phyloP scores from a whole-genome alignment of 2,797 vertebrate genomes.

The Steatocranus sp. region DNA sequence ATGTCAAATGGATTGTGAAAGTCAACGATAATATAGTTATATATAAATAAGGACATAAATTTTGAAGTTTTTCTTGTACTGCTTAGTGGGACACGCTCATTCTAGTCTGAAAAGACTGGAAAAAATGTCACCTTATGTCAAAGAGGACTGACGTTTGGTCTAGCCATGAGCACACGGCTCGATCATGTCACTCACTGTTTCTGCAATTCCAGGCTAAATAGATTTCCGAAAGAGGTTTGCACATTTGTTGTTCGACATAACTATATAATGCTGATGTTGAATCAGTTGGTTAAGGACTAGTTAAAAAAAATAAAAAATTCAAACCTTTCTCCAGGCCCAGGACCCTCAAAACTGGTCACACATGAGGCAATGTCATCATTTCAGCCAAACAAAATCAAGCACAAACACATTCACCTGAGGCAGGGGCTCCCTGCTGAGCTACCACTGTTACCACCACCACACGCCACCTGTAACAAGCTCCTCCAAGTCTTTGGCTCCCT shows the following conservation, averaged over 20 bases:
- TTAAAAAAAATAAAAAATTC: neutral
- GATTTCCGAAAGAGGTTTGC: accelerated
- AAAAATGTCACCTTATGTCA: neutral
- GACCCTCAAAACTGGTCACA: neutral
- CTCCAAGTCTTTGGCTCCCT: neutral
- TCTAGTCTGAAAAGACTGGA: neutral
- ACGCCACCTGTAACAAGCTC: slow-evolving; percentile 8
- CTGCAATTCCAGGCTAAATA: neutral
- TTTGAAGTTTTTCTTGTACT: neutral
- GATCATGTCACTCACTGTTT: neutral
- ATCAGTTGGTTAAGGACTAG: neutral
- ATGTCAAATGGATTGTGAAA: neutral
- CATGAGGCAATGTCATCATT: slow-evolving; percentile 2
- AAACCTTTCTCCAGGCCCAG: neutral
- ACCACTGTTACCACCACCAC: neutral
- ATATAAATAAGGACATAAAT: accelerated
- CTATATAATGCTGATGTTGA: neutral
- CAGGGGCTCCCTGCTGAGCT: slow-evolving; percentile 15
- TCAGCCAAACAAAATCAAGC: slow-evolving; percentile 3
- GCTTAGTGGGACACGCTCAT: neutral
- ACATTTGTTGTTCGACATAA: neutral
- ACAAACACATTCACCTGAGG: slow-evolving; percentile 18
- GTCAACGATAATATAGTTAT: accelerated
- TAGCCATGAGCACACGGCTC: neutral
- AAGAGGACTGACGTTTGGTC: neutral